phyloP scores from a whole-genome alignment of 2,888 invertebrate species.

The Tetragonisca angustula region DNA sequence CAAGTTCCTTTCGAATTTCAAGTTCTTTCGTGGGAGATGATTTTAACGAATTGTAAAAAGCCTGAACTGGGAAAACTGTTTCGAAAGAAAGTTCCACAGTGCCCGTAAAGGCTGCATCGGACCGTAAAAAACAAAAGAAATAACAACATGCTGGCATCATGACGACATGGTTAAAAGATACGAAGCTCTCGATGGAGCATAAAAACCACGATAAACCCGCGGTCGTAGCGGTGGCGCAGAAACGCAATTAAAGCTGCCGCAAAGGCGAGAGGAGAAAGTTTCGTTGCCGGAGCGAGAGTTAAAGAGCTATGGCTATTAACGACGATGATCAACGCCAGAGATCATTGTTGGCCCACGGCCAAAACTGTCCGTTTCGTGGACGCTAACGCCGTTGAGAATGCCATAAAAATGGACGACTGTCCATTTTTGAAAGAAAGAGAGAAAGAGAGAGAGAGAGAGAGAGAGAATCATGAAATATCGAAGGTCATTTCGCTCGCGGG shows the following conservation, averaged over 20 bases:
- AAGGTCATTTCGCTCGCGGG: background rate
- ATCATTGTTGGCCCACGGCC: conserved; percentile 47
- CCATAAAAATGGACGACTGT: conserved; percentile 37
- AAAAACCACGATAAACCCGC: conserved; percentile 69
- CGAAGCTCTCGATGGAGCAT: conserved; percentile 56
- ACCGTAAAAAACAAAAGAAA: conserved; percentile 11
- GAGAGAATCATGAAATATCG: conserved; percentile 1
- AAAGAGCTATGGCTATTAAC: conserved; percentile 40
- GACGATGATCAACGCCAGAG: conserved; percentile 39
- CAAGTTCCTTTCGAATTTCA: background rate
- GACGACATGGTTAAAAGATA: conserved; percentile 41
- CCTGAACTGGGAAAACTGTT: background rate
- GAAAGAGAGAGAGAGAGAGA: background rate
- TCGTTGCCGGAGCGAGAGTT: conserved; percentile 11
- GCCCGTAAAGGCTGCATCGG: background rate
- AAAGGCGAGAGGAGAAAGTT: conserved; percentile 26
- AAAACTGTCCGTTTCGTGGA: conserved; percentile 41
- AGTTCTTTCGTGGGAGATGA: background rate
- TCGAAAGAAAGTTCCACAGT: no score
- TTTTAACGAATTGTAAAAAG: background rate
- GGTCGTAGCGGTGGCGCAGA: conserved; percentile 45
- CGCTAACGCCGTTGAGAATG: conserved; percentile 15
- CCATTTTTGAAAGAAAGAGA: background rate
- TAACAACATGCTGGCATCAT: conserved; percentile 7
- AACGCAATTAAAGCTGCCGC: conserved; percentile 73